These are phyloP conservation scores for Pachypanchax playfairii DNA, from an alignment of 2,113 vertebrate species.

Conservation along the genomic window DNA sequence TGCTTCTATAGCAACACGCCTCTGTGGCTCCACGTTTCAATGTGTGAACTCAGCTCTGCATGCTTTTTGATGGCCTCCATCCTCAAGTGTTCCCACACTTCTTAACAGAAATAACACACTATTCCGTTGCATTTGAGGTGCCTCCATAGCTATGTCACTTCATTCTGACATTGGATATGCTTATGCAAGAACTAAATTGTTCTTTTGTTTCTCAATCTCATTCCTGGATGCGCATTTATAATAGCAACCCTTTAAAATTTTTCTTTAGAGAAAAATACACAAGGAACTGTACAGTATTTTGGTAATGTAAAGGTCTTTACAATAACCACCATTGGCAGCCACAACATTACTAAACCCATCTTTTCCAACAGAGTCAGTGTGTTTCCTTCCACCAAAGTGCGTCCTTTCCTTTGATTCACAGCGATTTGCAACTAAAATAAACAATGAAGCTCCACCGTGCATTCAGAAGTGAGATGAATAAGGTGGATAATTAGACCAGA, in stretches of 20 bases:
- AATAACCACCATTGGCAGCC: constrained; percentile 58
- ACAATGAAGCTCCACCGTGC: constrained; percentile 38
- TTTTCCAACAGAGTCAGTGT: constrained; percentile 27
- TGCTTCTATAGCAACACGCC: constrained; percentile 74
- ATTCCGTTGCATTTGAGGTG: constrained; percentile 26
- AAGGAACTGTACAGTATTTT: constrained; percentile 27
- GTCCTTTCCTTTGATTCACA: constrained; percentile 30
- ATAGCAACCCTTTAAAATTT: neutral
- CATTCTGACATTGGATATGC: constrained; percentile 11
- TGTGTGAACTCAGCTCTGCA: constrained; percentile 49
- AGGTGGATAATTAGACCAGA: constrained; percentile 60
- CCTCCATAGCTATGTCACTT: constrained; percentile 27
- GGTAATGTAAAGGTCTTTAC: constrained; percentile 60
- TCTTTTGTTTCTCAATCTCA: neutral
- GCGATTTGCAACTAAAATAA: constrained; percentile 60
- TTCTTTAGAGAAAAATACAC: constrained; percentile 1
- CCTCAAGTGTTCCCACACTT: constrained; percentile 66
- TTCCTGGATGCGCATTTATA: constrained; percentile 17
- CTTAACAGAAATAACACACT: constrained; percentile 48
- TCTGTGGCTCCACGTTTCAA: constrained; percentile 51
- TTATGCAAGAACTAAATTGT: constrained; percentile 23
- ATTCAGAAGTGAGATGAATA: constrained; percentile 64
- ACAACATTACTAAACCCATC: constrained; percentile 51
- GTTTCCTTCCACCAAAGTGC: constrained; percentile 20
- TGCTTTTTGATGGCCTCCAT: constrained; percentile 40